A percentile compares a stretch with the other conserved stretches of the same genome.
Conservation (phyloP, 2,113 vertebrate genomes). For the Panthera uncia region DNA sequence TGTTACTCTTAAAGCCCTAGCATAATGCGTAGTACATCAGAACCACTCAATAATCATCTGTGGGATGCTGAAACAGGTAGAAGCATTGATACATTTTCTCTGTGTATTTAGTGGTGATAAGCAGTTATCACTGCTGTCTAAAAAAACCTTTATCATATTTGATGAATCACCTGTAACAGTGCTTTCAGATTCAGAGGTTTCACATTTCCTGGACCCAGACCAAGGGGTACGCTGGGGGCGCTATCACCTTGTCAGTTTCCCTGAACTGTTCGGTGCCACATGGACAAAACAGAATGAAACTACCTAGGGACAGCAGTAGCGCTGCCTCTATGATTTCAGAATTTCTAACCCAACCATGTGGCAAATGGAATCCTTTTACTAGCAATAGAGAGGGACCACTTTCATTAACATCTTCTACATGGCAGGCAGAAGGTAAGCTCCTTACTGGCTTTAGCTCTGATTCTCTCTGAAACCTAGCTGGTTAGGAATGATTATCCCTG, state of each 20-base stretch:
- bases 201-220: not conserved
- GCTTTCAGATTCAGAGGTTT: not conserved
- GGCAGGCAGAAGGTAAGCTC: not conserved
- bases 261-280: not conserved
- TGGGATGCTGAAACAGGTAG: not conserved
- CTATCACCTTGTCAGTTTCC: not conserved
- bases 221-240: not conserved
- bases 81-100: not conserved
- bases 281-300: constrained; percentile 6
- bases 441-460: not conserved
- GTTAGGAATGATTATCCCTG: not conserved
- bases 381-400: not conserved
- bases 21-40: not conserved
- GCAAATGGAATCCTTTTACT: not conserved
- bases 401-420: not conserved
- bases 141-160: not conserved
- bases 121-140: not conserved
- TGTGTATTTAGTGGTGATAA: not conserved
- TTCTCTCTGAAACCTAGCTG: not conserved
- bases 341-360: not conserved
- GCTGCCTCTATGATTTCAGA: not conserved
- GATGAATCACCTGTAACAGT: not conserved
- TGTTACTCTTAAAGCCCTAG: not conserved
- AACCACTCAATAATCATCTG: not conserved
- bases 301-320: not conserved